Percentiles rank a stretch among this genome's conserved stretches.
Conservation (phyloP, 92 coral and sea anemone species). For the Palythoa grandiflora region DNA sequence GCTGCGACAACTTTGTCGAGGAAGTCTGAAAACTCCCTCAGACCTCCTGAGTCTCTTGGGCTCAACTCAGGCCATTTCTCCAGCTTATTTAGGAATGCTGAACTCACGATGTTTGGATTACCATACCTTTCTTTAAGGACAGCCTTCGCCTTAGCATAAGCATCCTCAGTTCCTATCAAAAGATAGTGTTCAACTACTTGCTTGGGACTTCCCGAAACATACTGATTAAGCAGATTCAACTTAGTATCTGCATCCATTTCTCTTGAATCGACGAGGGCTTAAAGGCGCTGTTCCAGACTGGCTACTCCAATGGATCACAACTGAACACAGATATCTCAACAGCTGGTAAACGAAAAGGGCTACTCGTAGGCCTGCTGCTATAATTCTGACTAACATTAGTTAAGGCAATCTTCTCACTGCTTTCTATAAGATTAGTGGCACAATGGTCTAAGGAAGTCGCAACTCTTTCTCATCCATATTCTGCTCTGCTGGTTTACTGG, state of each 20-base stretch:
- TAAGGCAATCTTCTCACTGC: too few species aligned
- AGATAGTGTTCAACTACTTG: conserved; percentile 51
- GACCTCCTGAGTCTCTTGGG: too few species aligned
- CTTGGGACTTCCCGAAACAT: conserved; percentile 52
- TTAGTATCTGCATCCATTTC: conserved; percentile 66
- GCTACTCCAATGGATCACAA: conserved; percentile 70
- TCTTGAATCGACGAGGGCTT: conserved; percentile 56
- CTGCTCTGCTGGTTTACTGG: too few species aligned
- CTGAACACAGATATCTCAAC: conserved; percentile 48
- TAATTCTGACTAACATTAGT: too few species aligned
- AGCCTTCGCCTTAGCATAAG: conserved; percentile 23
- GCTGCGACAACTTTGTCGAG: too few species aligned
- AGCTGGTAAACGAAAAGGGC: neutral
- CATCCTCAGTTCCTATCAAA: too few species aligned
- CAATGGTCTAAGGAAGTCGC: neutral
- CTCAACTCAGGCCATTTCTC: too few species aligned
- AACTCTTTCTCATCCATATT: too few species aligned
- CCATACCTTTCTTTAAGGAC: conserved; percentile 56
- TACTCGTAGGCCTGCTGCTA: too few species aligned
- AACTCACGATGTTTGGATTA: conserved; percentile 53
- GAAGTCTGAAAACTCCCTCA: too few species aligned
- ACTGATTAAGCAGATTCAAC: conserved; percentile 31
- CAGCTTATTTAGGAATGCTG: too few species aligned
- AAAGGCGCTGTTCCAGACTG: conserved; percentile 64
- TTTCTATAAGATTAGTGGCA: too few species aligned